A percentile compares a stretch with the other conserved stretches of the same genome.
Evolutionary conservation across 2,888 invertebrate species (phyloP).

Genomic region (Mesopsocus fuscifrons): DNA sequence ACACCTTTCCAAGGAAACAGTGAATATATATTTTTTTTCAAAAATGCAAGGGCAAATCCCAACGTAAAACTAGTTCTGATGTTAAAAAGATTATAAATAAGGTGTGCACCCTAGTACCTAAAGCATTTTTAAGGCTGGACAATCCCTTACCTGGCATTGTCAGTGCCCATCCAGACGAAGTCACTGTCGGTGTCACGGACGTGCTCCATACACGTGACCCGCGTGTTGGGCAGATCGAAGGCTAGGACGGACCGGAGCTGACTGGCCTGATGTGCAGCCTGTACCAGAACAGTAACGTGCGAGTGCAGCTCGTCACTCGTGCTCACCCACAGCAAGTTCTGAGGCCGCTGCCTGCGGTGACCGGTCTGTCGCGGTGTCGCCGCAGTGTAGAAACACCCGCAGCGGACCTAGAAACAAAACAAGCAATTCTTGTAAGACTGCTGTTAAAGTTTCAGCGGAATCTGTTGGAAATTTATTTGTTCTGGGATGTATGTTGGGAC

Average conservation of each 20-base stretch:
- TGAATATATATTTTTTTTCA: too few species aligned
- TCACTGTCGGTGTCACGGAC: conserved; percentile 44
- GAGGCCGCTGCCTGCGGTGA: conserved; percentile 42
- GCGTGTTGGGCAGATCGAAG: conserved; percentile 61
- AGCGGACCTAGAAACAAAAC: conserved; percentile 45
- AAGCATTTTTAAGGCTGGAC: too few species aligned
- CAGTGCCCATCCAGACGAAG: conserved; percentile 88
- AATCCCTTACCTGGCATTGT: conserved; percentile 49
- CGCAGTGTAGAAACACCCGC: conserved; percentile 70
- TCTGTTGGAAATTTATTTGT: too few species aligned
- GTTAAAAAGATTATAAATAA: too few species aligned
- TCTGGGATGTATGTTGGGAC: too few species aligned
- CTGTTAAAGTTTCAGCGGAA: too few species aligned
- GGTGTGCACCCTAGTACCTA: too few species aligned
- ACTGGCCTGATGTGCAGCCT: conserved; percentile 50
- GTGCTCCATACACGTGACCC: conserved; percentile 68
- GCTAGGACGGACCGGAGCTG: conserved; percentile 53
- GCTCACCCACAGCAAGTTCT: conserved; percentile 80
- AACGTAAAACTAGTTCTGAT: too few species aligned
- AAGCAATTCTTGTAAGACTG: too few species aligned
- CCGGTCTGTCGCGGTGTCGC: conserved; percentile 35
- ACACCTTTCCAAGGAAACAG: too few species aligned
- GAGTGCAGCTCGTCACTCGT: conserved; percentile 59
- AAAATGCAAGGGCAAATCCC: too few species aligned
- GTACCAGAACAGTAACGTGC: conserved; percentile 60